Evolutionary conservation across 2,113 vertebrate species (phyloP), one percentile per base, ranked within the genome.

Genomic region (Podocnemis expansa): DNA sequence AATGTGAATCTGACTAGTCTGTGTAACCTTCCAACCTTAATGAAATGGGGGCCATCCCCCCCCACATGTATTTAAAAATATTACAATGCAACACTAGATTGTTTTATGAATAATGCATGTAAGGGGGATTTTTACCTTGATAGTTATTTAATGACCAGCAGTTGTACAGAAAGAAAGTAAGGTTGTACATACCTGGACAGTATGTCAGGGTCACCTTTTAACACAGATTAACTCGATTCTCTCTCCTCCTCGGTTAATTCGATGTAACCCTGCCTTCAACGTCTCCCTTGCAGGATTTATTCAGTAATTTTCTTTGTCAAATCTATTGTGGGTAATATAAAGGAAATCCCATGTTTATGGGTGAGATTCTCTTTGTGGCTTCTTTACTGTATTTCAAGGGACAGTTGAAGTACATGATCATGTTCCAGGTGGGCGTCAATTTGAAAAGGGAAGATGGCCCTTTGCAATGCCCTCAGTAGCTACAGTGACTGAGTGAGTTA

Each of bases 371-470:
- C 45, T 55, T 87, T 89, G 49, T 55, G 51, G 79, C 63, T 79
- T 55, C 73, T 1, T 1, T 34, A 0, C 0, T 0, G 34, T 19
- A 51, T 29, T 80, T 25, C 60, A 25, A 9, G 2, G 9, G 3
- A 5, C 79, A 51, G 41, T 24, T 43, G 70, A 75, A 25, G 24
- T 25, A 45, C 12, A 75, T 25, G 24, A 1, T 1, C 7, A 0
- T 2, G 17, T 12, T 80, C 63, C 1, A 2, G 0, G 1, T 29
- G 51, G 0, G 0, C 24, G 1, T 19, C 1, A 0, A 24, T 75
- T 52, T 0, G 0, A 78, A 89, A 5, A 0, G 14, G 86, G 55
- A 80, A n/a, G 85, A 73, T 4, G 22, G 9, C 84, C 84, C 31
- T 21, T 29, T 56, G 8, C 12, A 73, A 34, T 31, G 75, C 73